Base-by-base conservation (phyloP, 2,888 invertebrate species). In the Drosophila algonquin region DNA sequence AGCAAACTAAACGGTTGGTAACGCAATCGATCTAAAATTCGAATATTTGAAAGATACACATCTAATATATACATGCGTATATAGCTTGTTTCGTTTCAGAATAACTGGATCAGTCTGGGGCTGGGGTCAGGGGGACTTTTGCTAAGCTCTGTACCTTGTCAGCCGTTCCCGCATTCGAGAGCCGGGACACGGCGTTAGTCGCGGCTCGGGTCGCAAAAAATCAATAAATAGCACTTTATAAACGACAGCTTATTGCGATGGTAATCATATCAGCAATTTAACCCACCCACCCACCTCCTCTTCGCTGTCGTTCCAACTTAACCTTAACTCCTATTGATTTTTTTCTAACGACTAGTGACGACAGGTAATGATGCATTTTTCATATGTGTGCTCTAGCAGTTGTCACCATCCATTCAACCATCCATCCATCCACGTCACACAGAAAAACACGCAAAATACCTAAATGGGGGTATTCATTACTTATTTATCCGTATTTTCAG, bases 201-300 rank as follows among this genome's bases (percentile, higher is more conserved):
- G 24, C 24, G 4, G 32, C 12, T 35, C 35, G 35, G 35, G 35
- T 40, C 35, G n/a, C 45, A 32, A 56, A 35, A 67, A 65, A 65
- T 65, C 67, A 67, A 67, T 67, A 67, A 58, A 58, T 50, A 58
- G n/a, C 63, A 58, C 63, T 71, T 71, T 51, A 72, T 72, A 63
- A 44, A 45, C 57, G 30, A 63, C 57, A 51, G 58, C 63, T 71
- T 54, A 63, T 63, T 44, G 54, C 64, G 45, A 63, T 55, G 71
- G 57, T 63, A 58, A 71, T 72, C 71, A 51, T 58, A 68, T 68
- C 68, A 44, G 68, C 35, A 53, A 35, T 35, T 50, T 35, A 8
- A 24, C 45, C 32, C 24, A 9, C 27, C 2, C 50, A 18, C 30
- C 44, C 24, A 18, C 48, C 51, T 10, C 12, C 4, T 24, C 24